A percentile compares a stretch with the other conserved stretches of the same genome.
These are phyloP conservation scores for Bucorvus abyssinicus DNA, from an alignment of 2,797 vertebrate genomes.

Conservation along the genomic window DNA sequence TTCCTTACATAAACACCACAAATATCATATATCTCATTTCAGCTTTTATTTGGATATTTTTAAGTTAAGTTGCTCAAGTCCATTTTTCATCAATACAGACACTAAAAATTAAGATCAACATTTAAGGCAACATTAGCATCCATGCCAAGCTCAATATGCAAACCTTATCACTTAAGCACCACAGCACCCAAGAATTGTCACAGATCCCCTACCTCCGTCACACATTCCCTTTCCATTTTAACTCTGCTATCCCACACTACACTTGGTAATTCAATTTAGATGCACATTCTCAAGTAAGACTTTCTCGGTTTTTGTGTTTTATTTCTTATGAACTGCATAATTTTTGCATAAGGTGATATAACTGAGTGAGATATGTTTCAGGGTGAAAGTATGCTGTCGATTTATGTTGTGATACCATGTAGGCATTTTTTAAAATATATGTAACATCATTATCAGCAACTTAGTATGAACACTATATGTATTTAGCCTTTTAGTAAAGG, in stretches of 20 bases:
- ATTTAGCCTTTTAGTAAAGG: conserved; percentile 27
- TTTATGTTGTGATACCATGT: not conserved
- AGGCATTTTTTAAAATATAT: not conserved
- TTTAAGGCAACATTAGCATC: conserved; percentile 66
- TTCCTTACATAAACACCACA: conserved; percentile 22
- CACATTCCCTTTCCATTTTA: conserved; percentile 29
- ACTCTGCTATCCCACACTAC: not conserved
- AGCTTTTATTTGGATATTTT: conserved; percentile 56
- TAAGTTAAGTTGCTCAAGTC: conserved; percentile 63
- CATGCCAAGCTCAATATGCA: conserved; percentile 49
- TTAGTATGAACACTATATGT: not conserved
- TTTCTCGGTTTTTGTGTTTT: not conserved
- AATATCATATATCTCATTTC: not conserved
- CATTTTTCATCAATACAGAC: conserved; percentile 59
- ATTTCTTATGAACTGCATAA: not conserved
- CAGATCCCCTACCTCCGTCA: not conserved
- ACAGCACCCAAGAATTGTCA: conserved; percentile 25
- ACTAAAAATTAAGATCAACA: conserved; percentile 61
- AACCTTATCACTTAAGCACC: conserved; percentile 18
- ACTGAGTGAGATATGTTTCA: not conserved
- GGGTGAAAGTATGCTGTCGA: not conserved
- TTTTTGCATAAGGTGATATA: not conserved
- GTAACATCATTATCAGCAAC: not conserved
- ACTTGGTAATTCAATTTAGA: not conserved
- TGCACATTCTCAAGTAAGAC: not conserved